These are phyloP conservation scores for Salvelinus sp. DNA, from an alignment of 2,113 vertebrate species.

Conservation along the genomic window DNA sequence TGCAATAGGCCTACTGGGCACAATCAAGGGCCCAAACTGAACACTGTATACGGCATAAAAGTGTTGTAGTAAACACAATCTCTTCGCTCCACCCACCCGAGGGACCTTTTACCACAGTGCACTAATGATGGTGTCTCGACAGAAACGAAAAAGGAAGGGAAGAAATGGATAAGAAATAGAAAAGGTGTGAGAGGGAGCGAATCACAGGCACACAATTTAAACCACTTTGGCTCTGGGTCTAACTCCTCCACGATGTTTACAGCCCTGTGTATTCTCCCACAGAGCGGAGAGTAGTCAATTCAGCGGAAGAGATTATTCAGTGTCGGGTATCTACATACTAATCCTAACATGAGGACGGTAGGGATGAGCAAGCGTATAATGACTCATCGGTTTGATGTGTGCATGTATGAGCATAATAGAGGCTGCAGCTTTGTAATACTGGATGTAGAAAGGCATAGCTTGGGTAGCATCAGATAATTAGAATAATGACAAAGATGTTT, in stretches of 20 bases:
- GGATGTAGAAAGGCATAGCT: background rate
- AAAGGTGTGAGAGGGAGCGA: background rate
- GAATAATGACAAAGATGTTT: background rate
- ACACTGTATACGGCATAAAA: slow-evolving; percentile 80
- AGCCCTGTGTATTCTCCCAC: background rate
- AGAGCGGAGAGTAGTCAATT: background rate
- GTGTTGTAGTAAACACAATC: slow-evolving; percentile 86
- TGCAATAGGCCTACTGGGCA: slow-evolving; percentile 85
- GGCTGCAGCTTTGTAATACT: too few relatives aligned
- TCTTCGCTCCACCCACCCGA: slow-evolving; percentile 52
- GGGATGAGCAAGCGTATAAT: too few relatives aligned
- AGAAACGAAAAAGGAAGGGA: slow-evolving; percentile 15
- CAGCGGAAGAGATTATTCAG: background rate
- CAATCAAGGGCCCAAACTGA: slow-evolving; percentile 84
- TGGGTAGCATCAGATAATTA: background rate
- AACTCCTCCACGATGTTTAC: background rate
- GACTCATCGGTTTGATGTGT: too few relatives aligned
- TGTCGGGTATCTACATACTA: background rate
- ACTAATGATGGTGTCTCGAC: slow-evolving; percentile 43
- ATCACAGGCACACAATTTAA: background rate
- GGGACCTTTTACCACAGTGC: slow-evolving; percentile 73
- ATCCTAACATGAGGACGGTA: background rate
- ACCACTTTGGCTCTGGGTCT: background rate
- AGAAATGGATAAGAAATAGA: slow-evolving; percentile 16
- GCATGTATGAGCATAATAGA: too few relatives aligned